Evolutionary conservation across 2,888 invertebrate species (phyloP).

Genomic region (Neuroscelio doddi): DNA sequence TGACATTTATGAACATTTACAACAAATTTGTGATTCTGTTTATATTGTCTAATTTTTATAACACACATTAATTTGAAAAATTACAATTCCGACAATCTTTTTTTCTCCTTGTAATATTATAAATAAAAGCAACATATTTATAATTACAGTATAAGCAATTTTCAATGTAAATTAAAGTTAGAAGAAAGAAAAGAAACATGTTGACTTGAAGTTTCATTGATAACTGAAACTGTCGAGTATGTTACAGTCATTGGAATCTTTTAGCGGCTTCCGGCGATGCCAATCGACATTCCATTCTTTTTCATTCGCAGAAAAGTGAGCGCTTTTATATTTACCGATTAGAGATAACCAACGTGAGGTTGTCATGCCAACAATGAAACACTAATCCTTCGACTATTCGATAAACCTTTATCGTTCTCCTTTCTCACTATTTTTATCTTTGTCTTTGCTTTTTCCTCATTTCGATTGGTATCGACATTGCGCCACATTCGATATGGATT

Average conservation of each 20-base stretch:
- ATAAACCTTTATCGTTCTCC: conserved; percentile 48
- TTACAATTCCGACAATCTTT: too few species aligned
- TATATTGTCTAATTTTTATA: too few species aligned
- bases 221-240: conserved; percentile 5
- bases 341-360: conserved; percentile 53
- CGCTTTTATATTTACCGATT: conserved; percentile 53
- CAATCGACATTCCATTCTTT: conserved; percentile 56
- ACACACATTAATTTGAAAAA: too few species aligned
- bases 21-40: too few species aligned
- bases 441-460: conserved; percentile 12
- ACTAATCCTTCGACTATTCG: conserved; percentile 59
- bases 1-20: too few species aligned
- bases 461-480: conserved; percentile 19
- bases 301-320: conserved; percentile 47
- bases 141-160: too few species aligned
- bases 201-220: conserved; percentile 3
- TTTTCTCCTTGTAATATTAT: too few species aligned
- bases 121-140: too few species aligned
- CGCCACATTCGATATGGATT: conserved; percentile 36
- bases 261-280: conserved; percentile 48
- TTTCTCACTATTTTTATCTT: conserved; percentile 7
- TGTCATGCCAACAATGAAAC: conserved; percentile 58
- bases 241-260: conserved; percentile 38
- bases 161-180: too few species aligned
- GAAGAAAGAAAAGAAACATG: not conserved